These are phyloP conservation scores for Troides helena DNA, from an alignment of 2,888 invertebrate species.

Conservation along the genomic window DNA sequence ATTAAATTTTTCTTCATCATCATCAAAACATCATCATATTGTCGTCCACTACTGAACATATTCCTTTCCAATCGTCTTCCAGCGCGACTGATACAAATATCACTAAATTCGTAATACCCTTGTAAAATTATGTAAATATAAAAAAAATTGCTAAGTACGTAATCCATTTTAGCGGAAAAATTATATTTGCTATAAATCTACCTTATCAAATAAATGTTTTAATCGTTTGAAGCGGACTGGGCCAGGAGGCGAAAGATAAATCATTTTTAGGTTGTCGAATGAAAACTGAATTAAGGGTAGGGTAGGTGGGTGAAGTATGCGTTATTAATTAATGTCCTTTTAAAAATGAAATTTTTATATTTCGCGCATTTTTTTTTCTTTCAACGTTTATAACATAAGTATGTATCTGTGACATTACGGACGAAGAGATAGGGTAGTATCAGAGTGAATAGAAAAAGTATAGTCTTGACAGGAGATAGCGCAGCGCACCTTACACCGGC, in stretches of 20 bases:
- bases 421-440: neutral
- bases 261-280: conserved; percentile 25
- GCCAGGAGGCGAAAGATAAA: conserved; percentile 23
- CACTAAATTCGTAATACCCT: neutral
- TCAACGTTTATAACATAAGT: neutral
- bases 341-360: conserved; percentile 22
- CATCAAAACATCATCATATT: too few relatives aligned
- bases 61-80: too few relatives aligned
- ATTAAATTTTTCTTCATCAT: too few relatives aligned
- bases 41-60: too few relatives aligned
- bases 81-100: too few relatives aligned
- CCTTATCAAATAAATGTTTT: conserved; percentile 19
- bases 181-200: conserved; percentile 10
- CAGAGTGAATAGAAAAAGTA: conserved; percentile 2
- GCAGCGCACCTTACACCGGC: conserved; percentile 4
- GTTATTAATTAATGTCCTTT: conserved; percentile 25
- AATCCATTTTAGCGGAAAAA: neutral
- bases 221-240: conserved; percentile 14
- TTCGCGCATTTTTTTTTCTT: neutral
- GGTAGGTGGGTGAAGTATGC: conserved; percentile 18
- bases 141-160: neutral
- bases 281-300: conserved; percentile 23
- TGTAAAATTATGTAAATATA: neutral
- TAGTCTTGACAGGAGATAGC: conserved; percentile 29
- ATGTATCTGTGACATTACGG: neutral